Evolutionary conservation across 1,140 invertebrate genomes (phyloP), one percentile per base, ranked within the genome.

Genomic region (Choristoneura fumiferana): DNA sequence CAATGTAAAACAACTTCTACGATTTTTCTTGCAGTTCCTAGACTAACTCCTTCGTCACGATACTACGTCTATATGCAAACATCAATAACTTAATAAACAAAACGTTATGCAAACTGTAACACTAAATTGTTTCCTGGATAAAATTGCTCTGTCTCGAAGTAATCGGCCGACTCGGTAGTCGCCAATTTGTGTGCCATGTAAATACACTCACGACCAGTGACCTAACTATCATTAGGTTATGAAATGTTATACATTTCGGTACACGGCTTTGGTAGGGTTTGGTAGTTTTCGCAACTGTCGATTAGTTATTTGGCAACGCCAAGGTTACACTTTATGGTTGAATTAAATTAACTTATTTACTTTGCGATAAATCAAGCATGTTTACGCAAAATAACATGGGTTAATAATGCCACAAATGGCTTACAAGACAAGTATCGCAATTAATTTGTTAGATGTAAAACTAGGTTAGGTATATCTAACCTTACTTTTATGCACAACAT

Each of bases 31-130:
- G n/a, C n/a, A n/a, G n/a, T n/a, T n/a, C n/a, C n/a, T n/a, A n/a
- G n/a, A n/a, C n/a, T n/a, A n/a, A n/a, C n/a, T n/a, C n/a, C n/a
- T n/a, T n/a, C n/a, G n/a, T n/a, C n/a, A n/a, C n/a, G n/a, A n/a
- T n/a, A n/a, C n/a, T n/a, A 6, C 2, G 22, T 6, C 22, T 45
- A 5, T 18, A 45, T 45, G 14, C 18, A 29, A 22, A 49, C 43
- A 12, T 29, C 37, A 43, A 55, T 55, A 10, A 54, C 29, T 60
- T 60, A 60, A 55, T 49, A 58, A 60, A 57, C 54, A 62, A 57
- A n/a, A 54, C 14, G 13, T 33, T n/a, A 65, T 61, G 29, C 58
- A 59, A 63, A 64, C 38, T 63, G 60, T 65, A 65, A 60, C 59
- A 60, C 56, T 39, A 63, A 65, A 62, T 60, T 38, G 61, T 62